These are phyloP conservation scores for Cossypha polioptera DNA, from an alignment of 2,797 vertebrate genomes.

Conservation along the genomic window DNA sequence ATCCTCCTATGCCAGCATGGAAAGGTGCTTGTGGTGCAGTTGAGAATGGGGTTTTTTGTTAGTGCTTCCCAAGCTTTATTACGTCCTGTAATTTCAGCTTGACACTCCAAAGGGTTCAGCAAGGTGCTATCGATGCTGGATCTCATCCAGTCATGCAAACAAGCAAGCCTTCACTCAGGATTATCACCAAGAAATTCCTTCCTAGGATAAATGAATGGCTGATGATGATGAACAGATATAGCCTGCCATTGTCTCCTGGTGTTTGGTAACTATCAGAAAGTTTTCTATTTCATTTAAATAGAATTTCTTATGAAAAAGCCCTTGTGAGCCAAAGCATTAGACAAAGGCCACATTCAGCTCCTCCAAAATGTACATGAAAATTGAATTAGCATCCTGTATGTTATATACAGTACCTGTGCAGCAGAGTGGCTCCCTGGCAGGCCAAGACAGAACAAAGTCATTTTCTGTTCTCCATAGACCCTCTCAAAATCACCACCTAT, in stretches of 20 bases:
- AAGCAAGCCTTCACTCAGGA: slow-evolving; percentile 55
- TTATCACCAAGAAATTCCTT: slow-evolving; percentile 61
- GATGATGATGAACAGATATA: slow-evolving; percentile 42
- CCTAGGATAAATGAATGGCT: slow-evolving; percentile 40
- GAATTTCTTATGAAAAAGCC: slow-evolving; percentile 60
- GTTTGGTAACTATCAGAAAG: slow-evolving; percentile 63
- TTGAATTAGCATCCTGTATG: background rate
- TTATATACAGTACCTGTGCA: slow-evolving; percentile 41
- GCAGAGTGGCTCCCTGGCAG: background rate
- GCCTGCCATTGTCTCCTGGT: slow-evolving; percentile 32
- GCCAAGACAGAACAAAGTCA: background rate
- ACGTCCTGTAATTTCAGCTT: background rate
- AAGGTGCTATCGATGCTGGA: slow-evolving; percentile 49
- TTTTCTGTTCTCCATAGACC: background rate
- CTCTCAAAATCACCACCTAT: background rate
- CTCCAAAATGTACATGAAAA: slow-evolving; percentile 40
- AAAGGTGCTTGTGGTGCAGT: background rate
- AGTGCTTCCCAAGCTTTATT: background rate
- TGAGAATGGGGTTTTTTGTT: background rate
- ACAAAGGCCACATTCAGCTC: slow-evolving; percentile 69
- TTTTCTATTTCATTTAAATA: slow-evolving; percentile 60
- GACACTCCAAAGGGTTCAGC: slow-evolving; percentile 35
- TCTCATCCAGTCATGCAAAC: slow-evolving; percentile 37
- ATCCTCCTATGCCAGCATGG: background rate
- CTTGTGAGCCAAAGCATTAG: slow-evolving; percentile 49